Evolutionary conservation across 2,797 vertebrate genomes (phyloP).

Genomic region (Phyllotis vaccarum): DNA sequence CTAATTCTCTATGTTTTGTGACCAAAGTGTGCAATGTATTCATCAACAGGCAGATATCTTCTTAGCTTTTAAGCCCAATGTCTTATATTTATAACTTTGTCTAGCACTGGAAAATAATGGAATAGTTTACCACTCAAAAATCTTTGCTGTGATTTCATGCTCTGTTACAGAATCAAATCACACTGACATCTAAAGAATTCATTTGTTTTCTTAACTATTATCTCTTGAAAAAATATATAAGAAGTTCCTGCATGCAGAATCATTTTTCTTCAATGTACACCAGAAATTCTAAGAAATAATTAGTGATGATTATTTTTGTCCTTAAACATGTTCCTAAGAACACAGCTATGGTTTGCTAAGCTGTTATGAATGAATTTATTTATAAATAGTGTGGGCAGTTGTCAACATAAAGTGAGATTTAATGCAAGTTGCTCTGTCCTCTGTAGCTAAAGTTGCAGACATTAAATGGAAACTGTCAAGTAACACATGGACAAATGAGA

Average conservation of each 20-base stretch:
- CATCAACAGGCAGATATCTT: neutral
- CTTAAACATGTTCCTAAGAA: slow-evolving; percentile 34
- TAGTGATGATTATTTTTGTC: neutral
- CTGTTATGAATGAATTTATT: slow-evolving; percentile 34
- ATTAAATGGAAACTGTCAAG: slow-evolving; percentile 11
- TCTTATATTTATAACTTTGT: slow-evolving; percentile 58
- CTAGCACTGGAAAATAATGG: slow-evolving; percentile 7
- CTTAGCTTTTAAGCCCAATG: slow-evolving; percentile 5
- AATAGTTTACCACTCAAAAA: slow-evolving; percentile 48
- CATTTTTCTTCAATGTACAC: slow-evolving; percentile 42
- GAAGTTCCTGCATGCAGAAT: slow-evolving; percentile 21
- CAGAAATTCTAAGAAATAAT: neutral
- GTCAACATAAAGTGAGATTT: slow-evolving; percentile 68
- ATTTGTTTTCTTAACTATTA: slow-evolving; percentile 69
- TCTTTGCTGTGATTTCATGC: slow-evolving; percentile 42
- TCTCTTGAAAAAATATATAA: slow-evolving; percentile 55
- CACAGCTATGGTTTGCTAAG: slow-evolving; percentile 16
- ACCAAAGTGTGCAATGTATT: neutral
- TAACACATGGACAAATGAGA: slow-evolving; percentile 49
- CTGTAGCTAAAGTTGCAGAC: slow-evolving; percentile 56
- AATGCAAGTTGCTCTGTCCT: slow-evolving; percentile 42
- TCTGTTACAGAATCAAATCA: slow-evolving; percentile 32
- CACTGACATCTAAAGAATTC: slow-evolving; percentile 54
- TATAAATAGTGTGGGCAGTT: slow-evolving; percentile 72
- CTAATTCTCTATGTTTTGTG: neutral